These are phyloP conservation scores for Cerceris rybyensis DNA, from an alignment of 2,888 invertebrate species.

Conservation along the genomic window DNA sequence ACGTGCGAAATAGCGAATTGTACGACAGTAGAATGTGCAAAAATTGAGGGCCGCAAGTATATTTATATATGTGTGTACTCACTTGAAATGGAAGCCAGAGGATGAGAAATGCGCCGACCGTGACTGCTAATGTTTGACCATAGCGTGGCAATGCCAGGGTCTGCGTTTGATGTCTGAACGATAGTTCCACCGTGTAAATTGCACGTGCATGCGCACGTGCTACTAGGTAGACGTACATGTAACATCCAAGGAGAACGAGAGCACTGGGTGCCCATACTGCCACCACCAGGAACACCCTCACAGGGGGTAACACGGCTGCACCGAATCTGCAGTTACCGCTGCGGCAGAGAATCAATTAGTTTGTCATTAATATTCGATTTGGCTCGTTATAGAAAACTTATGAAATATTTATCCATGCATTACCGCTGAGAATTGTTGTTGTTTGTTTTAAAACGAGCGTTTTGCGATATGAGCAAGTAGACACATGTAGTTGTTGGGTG, in stretches of 20 bases:
- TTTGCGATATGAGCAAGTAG: no score
- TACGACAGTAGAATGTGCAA: no score
- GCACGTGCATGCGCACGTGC: constrained; percentile 86
- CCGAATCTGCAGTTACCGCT: constrained; percentile 83
- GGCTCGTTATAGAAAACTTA: constrained; percentile 14
- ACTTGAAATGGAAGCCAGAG: constrained; percentile 86
- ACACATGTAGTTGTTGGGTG: no score
- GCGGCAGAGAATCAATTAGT: constrained; percentile 61
- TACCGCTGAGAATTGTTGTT: no score
- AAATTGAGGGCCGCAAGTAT: no score
- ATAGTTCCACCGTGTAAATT: constrained; percentile 85
- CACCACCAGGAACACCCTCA: constrained; percentile 84
- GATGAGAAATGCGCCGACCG: constrained; percentile 85
- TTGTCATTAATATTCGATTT: constrained; percentile 13
- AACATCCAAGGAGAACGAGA: constrained; percentile 84
- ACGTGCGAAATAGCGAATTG: no score
- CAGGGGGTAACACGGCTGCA: constrained; percentile 83
- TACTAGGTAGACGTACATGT: constrained; percentile 86
- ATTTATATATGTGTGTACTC: constrained; percentile 59
- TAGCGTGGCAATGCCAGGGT: constrained; percentile 83
- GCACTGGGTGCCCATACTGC: constrained; percentile 86
- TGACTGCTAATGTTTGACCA: constrained; percentile 85
- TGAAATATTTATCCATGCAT: neutral
- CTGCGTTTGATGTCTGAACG: constrained; percentile 82
- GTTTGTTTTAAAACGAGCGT: no score